phyloP scores from a whole-genome alignment of 2,888 invertebrate species.

The Anoplius nigerrimus region DNA sequence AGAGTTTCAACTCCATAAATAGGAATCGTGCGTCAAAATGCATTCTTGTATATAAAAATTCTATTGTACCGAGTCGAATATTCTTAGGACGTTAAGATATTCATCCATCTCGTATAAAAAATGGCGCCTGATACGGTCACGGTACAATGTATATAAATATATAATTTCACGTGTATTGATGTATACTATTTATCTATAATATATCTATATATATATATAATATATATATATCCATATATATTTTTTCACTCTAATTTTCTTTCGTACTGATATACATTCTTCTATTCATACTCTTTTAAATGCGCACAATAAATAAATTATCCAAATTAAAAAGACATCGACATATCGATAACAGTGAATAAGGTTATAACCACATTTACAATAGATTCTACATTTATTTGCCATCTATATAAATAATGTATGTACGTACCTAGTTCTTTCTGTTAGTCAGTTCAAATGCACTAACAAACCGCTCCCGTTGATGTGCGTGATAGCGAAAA shows the following conservation, averaged over 20 bases:
- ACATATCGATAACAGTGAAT: conserved; percentile 60
- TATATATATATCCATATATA: conserved; percentile 42
- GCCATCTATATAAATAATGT: conserved; percentile 34
- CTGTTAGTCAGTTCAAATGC: conserved; percentile 48
- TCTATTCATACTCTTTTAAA: conserved; percentile 22
- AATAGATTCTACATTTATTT: conserved; percentile 54
- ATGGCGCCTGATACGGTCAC: conserved; percentile 43
- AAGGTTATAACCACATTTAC: conserved; percentile 66
- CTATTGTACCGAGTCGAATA: conserved; percentile 14
- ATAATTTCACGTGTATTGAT: conserved; percentile 52
- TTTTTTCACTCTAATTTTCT: conserved; percentile 31
- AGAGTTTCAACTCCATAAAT: conserved; percentile 30
- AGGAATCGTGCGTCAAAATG: conserved; percentile 50
- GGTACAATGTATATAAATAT: conserved; percentile 61
- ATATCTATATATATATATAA: conserved; percentile 42
- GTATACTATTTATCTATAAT: conserved; percentile 8
- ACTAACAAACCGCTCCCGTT: conserved; percentile 57
- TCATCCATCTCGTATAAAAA: conserved; percentile 41
- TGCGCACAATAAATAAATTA: conserved; percentile 70
- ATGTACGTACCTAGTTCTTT: conserved; percentile 37
- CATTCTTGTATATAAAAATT: conserved; percentile 10
- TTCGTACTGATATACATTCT: conserved; percentile 47
- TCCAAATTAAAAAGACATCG: conserved; percentile 64
- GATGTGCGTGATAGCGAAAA: conserved; percentile 37
- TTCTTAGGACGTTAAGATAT: conserved; percentile 36